phyloP scores from a whole-genome alignment of 1,140 invertebrate genomes.

The Adoxophyes honmai region DNA sequence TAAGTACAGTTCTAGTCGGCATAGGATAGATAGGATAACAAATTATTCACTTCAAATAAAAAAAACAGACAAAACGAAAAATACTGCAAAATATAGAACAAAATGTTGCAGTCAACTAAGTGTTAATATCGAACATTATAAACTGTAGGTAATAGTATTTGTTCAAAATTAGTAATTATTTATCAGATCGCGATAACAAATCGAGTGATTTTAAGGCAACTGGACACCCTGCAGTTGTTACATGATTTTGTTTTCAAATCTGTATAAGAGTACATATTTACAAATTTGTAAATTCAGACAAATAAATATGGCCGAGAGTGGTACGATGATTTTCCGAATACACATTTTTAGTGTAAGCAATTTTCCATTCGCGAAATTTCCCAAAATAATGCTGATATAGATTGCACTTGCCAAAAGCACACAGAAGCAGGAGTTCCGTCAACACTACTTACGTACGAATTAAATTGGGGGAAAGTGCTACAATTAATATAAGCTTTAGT shows the following conservation, averaged over 20 bases:
- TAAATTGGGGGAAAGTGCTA: too few species aligned
- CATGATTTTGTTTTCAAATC: constrained; percentile 2
- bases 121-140: neutral
- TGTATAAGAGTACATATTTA: too few species aligned
- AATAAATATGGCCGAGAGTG: too few species aligned
- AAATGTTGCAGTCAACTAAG: neutral
- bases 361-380: too few species aligned
- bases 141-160: neutral
- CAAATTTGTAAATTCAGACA: too few species aligned
- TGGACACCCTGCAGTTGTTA: constrained; percentile 30
- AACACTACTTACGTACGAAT: too few species aligned
- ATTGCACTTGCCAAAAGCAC: too few species aligned
- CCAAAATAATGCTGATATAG: too few species aligned
- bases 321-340: too few species aligned
- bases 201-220: constrained; percentile 27
- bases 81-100: neutral
- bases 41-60: constrained; percentile 20
- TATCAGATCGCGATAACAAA: constrained; percentile 6
- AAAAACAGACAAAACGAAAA: neutral
- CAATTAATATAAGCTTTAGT: too few species aligned
- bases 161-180: neutral
- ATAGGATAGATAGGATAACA: constrained; percentile 54
- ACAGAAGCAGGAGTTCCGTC: too few species aligned
- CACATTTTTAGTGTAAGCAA: too few species aligned
- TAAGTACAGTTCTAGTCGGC: constrained; percentile 60